Base-by-base conservation (phyloP, 1,140 invertebrate genomes). In the Heliconius eleuchia region DNA sequence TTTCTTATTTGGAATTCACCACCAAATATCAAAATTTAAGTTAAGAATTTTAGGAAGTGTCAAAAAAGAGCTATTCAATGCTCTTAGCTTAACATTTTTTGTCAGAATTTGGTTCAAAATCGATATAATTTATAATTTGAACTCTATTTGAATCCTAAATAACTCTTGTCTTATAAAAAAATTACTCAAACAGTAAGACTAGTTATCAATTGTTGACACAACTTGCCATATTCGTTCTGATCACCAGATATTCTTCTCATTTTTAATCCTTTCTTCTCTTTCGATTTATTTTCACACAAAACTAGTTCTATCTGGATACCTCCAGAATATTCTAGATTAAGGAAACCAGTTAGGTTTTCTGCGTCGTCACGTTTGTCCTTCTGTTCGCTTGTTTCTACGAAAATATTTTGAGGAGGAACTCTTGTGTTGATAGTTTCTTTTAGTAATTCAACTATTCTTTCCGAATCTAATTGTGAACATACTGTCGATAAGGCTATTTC, bases 181-280 rank as follows among this genome's bases (percentile, higher is more conserved):
- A 30, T 30, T 27, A 66, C 60, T 72, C 37, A 85, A 78, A 87
- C 97, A 82, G 97, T 97, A 93, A 99, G 97, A 88, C 97, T 98
- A 71, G 97, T 97, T 71, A 99, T 97, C 74, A 99, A 94, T 90
- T 98, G 97, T 88, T 98, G 97, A 94, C 98, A 99, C 19, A 99
- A 95, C 90, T 98, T 97, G 80, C 97, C 97, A 89, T 99, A 99
- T 88, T 98, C 97, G 80, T 97, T 95, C 91, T 98, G 97, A 94
- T 99, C 98, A 3, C 98, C 98, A 0, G 98, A 98, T 81, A 99
- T 98, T 89, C 98, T 95, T 78, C 98, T 95, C 96, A 99, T 97
- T 88, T 98, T 98, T 79, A 99, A 96, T 9, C 98, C 97, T 84
- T 98, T 98, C 71, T 96, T 96, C 87, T 97, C 96, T 81, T 96